Percentiles rank a stretch among this genome's conserved stretches.
phyloP scores from a whole-genome alignment of 2,113 vertebrate species.

The Tricholaema leucomelas region DNA sequence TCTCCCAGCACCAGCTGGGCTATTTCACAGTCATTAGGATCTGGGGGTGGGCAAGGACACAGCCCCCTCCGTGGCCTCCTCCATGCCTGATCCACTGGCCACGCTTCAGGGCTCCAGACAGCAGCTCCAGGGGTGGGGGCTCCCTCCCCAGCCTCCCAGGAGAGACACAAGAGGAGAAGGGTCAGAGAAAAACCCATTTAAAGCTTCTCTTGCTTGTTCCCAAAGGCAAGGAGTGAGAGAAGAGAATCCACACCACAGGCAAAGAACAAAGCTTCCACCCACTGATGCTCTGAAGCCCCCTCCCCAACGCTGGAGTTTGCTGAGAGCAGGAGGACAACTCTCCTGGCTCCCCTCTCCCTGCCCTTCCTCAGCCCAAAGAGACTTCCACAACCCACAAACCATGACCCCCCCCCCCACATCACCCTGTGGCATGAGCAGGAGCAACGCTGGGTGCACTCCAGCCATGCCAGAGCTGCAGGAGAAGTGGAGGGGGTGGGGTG shows the following conservation, averaged over 20 bases:
- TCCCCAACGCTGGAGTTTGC: neutral
- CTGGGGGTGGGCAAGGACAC: neutral
- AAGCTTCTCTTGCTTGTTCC: neutral
- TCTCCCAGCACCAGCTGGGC: neutral
- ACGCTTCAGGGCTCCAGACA: neutral
- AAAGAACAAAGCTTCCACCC: neutral
- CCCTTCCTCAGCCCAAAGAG: neutral
- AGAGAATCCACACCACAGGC: rapidly evolving
- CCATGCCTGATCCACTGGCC: rapidly evolving
- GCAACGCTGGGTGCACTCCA: neutral
- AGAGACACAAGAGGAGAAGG: neutral
- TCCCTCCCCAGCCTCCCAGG: neutral
- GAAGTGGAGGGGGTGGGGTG: neutral
- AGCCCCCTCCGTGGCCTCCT: neutral
- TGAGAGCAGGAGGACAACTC: neutral
- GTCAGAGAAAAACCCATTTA: neutral
- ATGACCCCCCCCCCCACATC: neutral
- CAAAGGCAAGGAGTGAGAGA: neutral
- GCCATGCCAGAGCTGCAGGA: neutral
- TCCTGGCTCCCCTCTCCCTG: neutral
- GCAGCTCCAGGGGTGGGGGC: neutral
- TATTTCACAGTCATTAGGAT: neutral
- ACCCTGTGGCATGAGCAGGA: rapidly evolving
- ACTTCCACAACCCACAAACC: neutral
- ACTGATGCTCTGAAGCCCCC: rapidly evolving